Base-by-base conservation (phyloP, 2,888 invertebrate genomes). In the Tetranychus piercei region DNA sequence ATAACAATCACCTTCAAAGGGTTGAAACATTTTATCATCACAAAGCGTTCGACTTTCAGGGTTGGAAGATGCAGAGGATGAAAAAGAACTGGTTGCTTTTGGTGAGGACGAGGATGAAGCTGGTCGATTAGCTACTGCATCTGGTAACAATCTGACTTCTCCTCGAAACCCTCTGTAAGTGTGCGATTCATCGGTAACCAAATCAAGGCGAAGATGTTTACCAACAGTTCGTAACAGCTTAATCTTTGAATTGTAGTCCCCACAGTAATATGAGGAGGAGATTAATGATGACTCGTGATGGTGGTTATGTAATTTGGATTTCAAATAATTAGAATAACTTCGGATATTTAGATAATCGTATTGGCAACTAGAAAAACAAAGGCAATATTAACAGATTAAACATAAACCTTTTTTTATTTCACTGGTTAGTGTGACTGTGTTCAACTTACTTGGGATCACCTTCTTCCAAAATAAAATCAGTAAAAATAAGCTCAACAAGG, bases 161-260 rank as follows among this genome's bases (percentile, higher is more conserved):
- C 88, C 88, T 80, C 88, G 87, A 82, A 87, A 90, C 6, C 90
- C 90, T 3, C 88, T 87, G 81, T 86, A 89, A 82, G 88, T 88
- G 79, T 89, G 86, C 0, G 90, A 89, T 80, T 89, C 89, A 82
- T 92, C 91, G 0, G 90, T 88, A 66, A 86, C 85, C 82, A 91
- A 90, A 74, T 87, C 85, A 73, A 91, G 81, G n/a, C 86, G 84
- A 76, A 90, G 82, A 77, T 84, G 84, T 3, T 82, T 81, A 34
- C 89, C 88, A 75, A 87, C 87, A 83, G 88, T 85, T 45, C 87
- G 86, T 73, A 91, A 83, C 34, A 90, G 84, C 81, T 91, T 91
- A 75, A 90, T 84, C 80, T 88, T 88, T 44, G 87, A 86, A 79
- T 88, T 89, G 90, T 90, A 90, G 82, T 91, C 89, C 18, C 91